These are phyloP conservation scores for Heliornis fulica DNA, from an alignment of 2,113 vertebrate species.

Conservation along the genomic window DNA sequence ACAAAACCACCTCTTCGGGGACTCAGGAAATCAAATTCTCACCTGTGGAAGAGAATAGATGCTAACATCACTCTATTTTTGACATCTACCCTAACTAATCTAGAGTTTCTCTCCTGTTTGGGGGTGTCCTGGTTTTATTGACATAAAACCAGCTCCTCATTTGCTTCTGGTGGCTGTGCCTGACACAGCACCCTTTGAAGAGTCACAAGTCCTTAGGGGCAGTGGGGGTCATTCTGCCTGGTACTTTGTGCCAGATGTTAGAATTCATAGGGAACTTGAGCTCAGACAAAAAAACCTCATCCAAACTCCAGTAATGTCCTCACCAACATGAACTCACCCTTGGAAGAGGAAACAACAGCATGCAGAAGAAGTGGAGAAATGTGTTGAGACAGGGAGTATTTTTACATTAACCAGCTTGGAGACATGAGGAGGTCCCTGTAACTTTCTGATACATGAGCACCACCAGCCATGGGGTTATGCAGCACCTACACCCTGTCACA, in stretches of 20 bases:
- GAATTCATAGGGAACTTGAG: not conserved
- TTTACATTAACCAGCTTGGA: not conserved
- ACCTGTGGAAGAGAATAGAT: not conserved
- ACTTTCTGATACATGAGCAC: not conserved
- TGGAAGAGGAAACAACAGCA: not conserved
- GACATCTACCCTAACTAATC: not conserved
- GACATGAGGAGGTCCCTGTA: not conserved
- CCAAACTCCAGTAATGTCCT: not conserved
- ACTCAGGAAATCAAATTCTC: not conserved
- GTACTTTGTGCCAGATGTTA: accelerated
- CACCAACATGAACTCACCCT: not conserved
- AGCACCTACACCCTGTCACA: accelerated
- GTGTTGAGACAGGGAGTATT: not conserved
- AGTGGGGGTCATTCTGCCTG: not conserved
- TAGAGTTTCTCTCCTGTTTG: not conserved
- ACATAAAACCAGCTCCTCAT: not conserved
- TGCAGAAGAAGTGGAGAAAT: not conserved
- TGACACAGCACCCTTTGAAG: not conserved
- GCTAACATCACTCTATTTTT: not conserved
- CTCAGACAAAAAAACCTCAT: not conserved
- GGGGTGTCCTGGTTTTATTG: not conserved
- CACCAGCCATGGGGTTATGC: not conserved
- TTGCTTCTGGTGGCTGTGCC: not conserved
- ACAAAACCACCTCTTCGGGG: not conserved
- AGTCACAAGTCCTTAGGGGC: not conserved